Percentiles rank a stretch among this genome's conserved stretches.
phyloP scores from a whole-genome alignment of 2,113 vertebrate species.

The Epinephelus moara region DNA sequence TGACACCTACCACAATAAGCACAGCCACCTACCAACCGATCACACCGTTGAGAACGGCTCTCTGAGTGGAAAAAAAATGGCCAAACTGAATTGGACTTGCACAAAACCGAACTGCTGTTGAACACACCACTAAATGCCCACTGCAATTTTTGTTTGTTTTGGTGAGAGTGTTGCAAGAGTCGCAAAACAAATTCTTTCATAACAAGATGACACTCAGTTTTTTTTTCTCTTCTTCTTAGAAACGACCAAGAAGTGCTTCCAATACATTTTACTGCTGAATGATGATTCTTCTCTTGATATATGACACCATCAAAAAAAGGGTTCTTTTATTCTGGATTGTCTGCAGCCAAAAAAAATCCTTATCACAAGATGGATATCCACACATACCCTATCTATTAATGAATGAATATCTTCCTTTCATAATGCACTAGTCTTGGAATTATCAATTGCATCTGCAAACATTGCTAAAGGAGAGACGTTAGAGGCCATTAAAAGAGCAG shows the following conservation, averaged over 20 bases:
- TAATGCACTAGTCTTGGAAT: no score
- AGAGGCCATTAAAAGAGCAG: no score
- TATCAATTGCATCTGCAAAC: no score
- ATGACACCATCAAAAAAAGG: no score
- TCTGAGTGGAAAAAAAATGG: not conserved
- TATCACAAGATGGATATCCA: no score
- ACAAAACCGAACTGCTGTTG: conserved; percentile 1
- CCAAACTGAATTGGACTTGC: not conserved
- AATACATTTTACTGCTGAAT: no score
- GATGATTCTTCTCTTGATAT: no score
- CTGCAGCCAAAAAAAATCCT: no score
- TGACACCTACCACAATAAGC: conserved; percentile 49
- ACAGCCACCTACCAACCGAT: conserved; percentile 27
- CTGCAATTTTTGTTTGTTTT: not conserved
- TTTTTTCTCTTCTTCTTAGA: not conserved
- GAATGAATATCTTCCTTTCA: no score
- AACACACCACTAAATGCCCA: not conserved
- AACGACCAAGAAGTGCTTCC: not conserved
- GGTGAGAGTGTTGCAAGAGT: not conserved
- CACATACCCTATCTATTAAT: no score
- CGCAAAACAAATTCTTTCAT: not conserved
- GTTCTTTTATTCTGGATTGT: no score
- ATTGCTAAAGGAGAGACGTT: no score
- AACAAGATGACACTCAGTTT: not conserved
- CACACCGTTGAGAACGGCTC: not conserved